phyloP scores from a whole-genome alignment of 2,113 vertebrate genomes.

The Labeo rohita region DNA sequence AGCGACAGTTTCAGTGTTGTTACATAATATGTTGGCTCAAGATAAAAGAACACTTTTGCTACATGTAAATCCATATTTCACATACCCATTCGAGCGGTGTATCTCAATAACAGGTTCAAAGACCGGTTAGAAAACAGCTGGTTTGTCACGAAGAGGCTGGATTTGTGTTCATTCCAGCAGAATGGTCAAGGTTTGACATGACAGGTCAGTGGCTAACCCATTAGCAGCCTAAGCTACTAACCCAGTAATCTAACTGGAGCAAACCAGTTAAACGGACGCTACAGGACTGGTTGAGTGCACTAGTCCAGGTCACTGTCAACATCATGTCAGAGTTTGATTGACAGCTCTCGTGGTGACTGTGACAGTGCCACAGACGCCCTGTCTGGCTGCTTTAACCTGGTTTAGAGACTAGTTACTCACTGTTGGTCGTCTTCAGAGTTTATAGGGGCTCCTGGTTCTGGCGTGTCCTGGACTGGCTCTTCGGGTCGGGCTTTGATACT shows the following conservation, averaged over 20 bases:
- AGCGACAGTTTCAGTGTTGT: background rate
- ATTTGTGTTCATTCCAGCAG: background rate
- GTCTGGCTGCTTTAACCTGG: background rate
- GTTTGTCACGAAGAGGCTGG: background rate
- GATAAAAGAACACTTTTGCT: background rate
- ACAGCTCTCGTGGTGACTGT: background rate
- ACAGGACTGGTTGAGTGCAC: slow-evolving; percentile 57
- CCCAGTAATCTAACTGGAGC: background rate
- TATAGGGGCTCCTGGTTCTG: slow-evolving; percentile 62
- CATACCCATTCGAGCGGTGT: background rate
- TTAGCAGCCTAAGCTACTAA: slow-evolving; percentile 9
- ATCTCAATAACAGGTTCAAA: background rate
- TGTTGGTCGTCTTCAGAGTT: slow-evolving; percentile 75
- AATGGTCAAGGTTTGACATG: background rate
- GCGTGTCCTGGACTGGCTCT: slow-evolving; percentile 57
- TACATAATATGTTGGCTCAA: background rate
- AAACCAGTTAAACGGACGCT: background rate
- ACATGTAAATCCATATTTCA: background rate
- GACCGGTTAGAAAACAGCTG: background rate
- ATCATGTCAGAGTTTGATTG: slow-evolving; percentile 1
- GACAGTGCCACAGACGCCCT: background rate
- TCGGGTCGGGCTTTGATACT: slow-evolving; percentile 63
- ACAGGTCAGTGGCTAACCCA: slow-evolving; percentile 17
- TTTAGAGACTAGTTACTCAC: slow-evolving; percentile 68
- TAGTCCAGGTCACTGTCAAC: background rate